Evolutionary conservation across 2,113 vertebrate species (phyloP).

Genomic region (Clupea harengus): DNA sequence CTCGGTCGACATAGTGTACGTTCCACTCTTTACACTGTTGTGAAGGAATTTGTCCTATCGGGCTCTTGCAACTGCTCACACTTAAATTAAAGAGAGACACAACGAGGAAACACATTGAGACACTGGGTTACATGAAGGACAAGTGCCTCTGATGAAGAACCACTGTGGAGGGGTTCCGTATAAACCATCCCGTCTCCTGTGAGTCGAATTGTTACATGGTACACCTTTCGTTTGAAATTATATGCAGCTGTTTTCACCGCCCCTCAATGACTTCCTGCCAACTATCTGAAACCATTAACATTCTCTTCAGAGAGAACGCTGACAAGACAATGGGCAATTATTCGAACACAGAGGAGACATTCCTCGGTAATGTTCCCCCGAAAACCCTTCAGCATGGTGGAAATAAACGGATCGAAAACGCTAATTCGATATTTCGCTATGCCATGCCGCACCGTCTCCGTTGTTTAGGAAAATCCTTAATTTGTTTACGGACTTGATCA

Average conservation of each 20-base stretch:
- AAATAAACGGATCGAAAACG: neutral
- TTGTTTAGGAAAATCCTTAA: neutral
- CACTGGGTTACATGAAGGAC: neutral
- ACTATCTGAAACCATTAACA: neutral
- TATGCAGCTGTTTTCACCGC: neutral
- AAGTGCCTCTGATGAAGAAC: neutral
- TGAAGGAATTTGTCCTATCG: neutral
- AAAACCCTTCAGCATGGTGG: neutral
- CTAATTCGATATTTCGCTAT: neutral
- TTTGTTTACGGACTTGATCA: neutral
- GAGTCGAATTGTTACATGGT: neutral
- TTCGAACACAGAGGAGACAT: neutral
- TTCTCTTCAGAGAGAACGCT: neutral
- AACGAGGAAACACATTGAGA: neutral
- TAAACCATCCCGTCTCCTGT: neutral
- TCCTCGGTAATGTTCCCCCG: neutral
- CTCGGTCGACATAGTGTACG: neutral
- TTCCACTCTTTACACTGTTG: neutral
- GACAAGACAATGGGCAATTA: slow-evolving; percentile 7
- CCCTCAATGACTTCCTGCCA: neutral
- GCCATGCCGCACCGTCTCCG: neutral
- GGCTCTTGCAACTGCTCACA: neutral
- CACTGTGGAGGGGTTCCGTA: neutral
- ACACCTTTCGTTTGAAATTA: neutral
- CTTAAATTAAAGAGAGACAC: neutral